phyloP scores from a whole-genome alignment of 2,797 vertebrate species.

The Orientallactaga sibirica region DNA sequence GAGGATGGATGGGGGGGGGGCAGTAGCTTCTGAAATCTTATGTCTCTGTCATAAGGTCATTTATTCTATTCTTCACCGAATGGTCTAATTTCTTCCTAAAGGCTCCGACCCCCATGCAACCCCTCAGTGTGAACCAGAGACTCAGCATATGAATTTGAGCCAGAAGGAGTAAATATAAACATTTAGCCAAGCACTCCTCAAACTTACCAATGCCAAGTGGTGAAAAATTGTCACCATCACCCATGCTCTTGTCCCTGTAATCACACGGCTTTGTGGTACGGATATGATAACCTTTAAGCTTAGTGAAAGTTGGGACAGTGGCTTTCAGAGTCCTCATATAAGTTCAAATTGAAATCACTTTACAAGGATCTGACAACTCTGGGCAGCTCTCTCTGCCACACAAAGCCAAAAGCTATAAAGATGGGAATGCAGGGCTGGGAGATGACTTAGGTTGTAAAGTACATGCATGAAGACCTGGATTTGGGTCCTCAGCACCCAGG shows the following conservation, averaged over 20 bases:
- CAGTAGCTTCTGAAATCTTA: neutral
- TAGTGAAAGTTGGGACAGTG: neutral
- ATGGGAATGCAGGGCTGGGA: neutral
- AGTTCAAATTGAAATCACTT: neutral
- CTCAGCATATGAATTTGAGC: neutral
- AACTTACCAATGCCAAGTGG: neutral
- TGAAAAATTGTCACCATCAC: neutral
- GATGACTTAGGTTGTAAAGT: too few species aligned
- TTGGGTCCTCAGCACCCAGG: too few species aligned
- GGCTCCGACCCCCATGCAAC: neutral
- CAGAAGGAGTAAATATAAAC: neutral
- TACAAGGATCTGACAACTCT: neutral
- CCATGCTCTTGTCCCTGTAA: neutral
- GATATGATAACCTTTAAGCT: neutral
- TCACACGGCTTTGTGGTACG: neutral
- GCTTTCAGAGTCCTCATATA: neutral
- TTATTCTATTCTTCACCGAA: neutral
- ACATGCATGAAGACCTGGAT: too few species aligned
- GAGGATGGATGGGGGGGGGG: neutral
- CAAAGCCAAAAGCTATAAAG: neutral
- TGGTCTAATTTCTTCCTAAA: neutral
- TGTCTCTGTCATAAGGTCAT: neutral
- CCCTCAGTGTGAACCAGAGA: neutral
- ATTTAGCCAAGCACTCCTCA: too few species aligned
- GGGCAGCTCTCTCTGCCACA: neutral